Evolutionary conservation across 2,888 invertebrate genomes (phyloP).

Genomic region (Heterodera filipjevi): DNA sequence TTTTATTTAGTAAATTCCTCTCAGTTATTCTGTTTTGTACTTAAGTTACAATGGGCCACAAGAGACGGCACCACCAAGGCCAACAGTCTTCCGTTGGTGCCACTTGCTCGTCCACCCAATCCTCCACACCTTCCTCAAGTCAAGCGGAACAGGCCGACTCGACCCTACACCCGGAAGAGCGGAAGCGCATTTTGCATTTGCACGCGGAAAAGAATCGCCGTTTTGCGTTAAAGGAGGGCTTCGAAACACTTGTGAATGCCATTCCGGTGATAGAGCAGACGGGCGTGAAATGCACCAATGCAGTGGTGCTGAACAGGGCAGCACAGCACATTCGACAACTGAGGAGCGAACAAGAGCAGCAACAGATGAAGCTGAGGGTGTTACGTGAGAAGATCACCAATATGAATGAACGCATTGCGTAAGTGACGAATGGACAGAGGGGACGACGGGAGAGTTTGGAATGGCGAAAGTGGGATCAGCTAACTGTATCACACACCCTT

Average conservation of each 20-base stretch:
- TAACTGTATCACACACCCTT: too few species aligned
- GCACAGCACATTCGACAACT: slow-evolving; percentile 56
- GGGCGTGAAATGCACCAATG: slow-evolving; percentile 63
- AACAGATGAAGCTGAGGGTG: slow-evolving; percentile 31
- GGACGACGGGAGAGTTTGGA: too few species aligned
- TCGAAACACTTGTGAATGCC: slow-evolving; percentile 61
- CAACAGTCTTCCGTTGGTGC: neutral
- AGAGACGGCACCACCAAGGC: slow-evolving; percentile 12
- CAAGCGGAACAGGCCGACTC: slow-evolving; percentile 55
- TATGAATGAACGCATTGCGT: slow-evolving; percentile 52
- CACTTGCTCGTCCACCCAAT: neutral
- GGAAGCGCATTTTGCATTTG: slow-evolving; percentile 64
- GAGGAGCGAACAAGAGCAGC: slow-evolving; percentile 21
- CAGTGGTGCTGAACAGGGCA: slow-evolving; percentile 62
- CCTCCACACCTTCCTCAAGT: neutral
- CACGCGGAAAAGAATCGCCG: slow-evolving; percentile 64
- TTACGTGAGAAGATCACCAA: slow-evolving; percentile 43
- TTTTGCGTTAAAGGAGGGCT: slow-evolving; percentile 64
- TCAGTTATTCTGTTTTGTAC: neutral
- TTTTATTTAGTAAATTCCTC: too few species aligned
- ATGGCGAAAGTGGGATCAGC: too few species aligned
- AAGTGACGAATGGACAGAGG: slow-evolving; percentile 17
- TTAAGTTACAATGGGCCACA: neutral
- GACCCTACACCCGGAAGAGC: slow-evolving; percentile 60
- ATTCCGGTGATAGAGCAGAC: slow-evolving; percentile 60